Evolutionary conservation across 2,113 vertebrate species (phyloP), one percentile per base, ranked within the genome.

Genomic region (Arvicanthis niloticus): DNA sequence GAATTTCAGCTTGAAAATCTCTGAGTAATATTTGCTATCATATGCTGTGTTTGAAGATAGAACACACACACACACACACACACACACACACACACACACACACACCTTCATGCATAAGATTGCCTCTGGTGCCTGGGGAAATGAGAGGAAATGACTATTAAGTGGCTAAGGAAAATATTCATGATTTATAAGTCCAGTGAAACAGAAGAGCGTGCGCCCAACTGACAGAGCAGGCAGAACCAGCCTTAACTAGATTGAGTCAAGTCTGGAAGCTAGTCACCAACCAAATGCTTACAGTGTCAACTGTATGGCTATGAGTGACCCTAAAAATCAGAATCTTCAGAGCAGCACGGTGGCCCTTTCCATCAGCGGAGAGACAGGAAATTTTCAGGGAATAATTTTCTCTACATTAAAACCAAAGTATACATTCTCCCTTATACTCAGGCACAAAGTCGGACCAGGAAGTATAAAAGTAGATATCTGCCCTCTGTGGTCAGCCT

Each of bases 71-170:
- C 51, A 88, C 86, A 68, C 42, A 84, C 68, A 77, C 42, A 72
- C n/a, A 81, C 62, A 65, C 76, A 92, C 58, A 92, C 76, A 78
- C 72, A 29, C 81, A 87, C 62, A 40, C 89, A 86, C 62, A 67
- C 67, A 92, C 81, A 88, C 3, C 56, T 94, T 95, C 70, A 90
- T 56, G n/a, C 85, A 77, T 37, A 94, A 95, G 70, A 94, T 88
- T 96, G 77, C 78, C 65, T 95, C 91, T 91, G 89, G 75, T 97
- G 75, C 88, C 78, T 75, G 93, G 94, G 72, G 82, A 96, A 96
- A 96, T 95, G 60, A 97, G 58, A 97, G 93, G 95, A 97, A 97
- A 95, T 95, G 68, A 96, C 89, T 97, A 96, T 98, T 96, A 97
- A 97, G 96, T 91, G 78, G 73, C 68, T 73, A 88, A 88, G 86